These are phyloP conservation scores for Microctenopoma steveboyesi DNA, from an alignment of 2,797 vertebrate genomes.

Conservation along the genomic window DNA sequence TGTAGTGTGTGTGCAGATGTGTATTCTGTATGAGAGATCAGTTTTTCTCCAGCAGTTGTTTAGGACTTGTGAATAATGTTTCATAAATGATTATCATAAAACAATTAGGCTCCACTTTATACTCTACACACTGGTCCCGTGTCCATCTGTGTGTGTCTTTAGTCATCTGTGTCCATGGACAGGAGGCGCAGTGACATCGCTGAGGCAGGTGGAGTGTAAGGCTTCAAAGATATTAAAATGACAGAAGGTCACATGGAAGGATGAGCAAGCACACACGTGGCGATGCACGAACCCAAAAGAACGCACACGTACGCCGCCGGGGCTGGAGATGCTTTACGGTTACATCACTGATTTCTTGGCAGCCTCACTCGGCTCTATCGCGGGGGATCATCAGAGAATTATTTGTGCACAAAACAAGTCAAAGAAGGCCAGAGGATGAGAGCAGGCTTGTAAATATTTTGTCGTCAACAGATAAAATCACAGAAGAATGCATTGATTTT, in stretches of 20 bases:
- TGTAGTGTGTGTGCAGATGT: background rate
- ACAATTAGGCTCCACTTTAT: too few relatives aligned
- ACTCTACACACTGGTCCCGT: background rate
- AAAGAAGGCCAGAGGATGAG: background rate
- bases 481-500: background rate
- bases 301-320: background rate
- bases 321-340: constrained; percentile 5
- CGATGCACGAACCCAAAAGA: background rate
- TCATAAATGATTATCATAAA: too few relatives aligned
- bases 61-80: too few relatives aligned
- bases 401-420: background rate
- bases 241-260: constrained; percentile 19
- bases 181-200: background rate
- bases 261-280: constrained; percentile 3
- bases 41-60: background rate
- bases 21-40: background rate
- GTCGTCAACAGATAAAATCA: background rate
- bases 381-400: constrained; percentile 2
- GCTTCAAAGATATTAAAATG: constrained; percentile 11
- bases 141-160: background rate
- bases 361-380: background rate
- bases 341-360: constrained; percentile 15
- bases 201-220: background rate
- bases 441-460: background rate
- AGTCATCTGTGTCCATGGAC: constrained; percentile 14